Percentiles rank a stretch among this genome's conserved stretches.
phyloP scores from a whole-genome alignment of 2,888 invertebrate species.

The Tillus elongatus region DNA sequence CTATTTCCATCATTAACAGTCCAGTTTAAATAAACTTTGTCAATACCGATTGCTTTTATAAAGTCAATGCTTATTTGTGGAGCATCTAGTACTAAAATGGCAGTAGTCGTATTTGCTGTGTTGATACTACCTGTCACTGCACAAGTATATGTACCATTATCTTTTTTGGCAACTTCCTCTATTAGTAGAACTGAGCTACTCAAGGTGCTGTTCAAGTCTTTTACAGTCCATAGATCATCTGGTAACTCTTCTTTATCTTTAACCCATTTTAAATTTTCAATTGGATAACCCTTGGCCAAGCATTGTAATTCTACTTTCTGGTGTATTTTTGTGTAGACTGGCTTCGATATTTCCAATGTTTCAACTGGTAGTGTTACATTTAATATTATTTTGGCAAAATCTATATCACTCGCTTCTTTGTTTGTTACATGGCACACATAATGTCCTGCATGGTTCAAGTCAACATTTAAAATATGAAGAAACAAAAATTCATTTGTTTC shows the following conservation, averaged over 20 bases:
- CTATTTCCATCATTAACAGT: conserved; percentile 69
- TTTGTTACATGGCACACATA: conserved; percentile 49
- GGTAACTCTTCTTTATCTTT: conserved; percentile 47
- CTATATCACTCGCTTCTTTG: conserved; percentile 33
- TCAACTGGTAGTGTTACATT: conserved; percentile 44
- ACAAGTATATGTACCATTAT: conserved; percentile 65
- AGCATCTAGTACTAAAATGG: conserved; percentile 52
- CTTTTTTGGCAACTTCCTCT: conserved; percentile 52
- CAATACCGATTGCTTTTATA: conserved; percentile 65
- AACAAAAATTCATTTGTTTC: conserved; percentile 42
- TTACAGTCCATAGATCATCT: conserved; percentile 27
- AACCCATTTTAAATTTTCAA: conserved; percentile 48
- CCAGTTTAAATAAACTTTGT: conserved; percentile 74
- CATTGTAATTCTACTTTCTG: conserved; percentile 47
- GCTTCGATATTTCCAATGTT: conserved; percentile 42
- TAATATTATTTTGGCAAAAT: conserved; percentile 32
- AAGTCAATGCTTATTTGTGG: conserved; percentile 64
- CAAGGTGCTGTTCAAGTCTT: conserved; percentile 48
- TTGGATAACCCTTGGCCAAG: conserved; percentile 51
- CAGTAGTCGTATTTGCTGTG: conserved; percentile 29
- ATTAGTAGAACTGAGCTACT: conserved; percentile 51
- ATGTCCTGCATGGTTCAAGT: conserved; percentile 50
- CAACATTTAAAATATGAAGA: conserved; percentile 47
- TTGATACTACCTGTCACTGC: conserved; percentile 34
- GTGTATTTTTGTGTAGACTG: conserved; percentile 45